Evolutionary conservation across 2,888 invertebrate species (phyloP), one percentile per base, ranked within the genome.

Genomic region (Heliconius cydno): DNA sequence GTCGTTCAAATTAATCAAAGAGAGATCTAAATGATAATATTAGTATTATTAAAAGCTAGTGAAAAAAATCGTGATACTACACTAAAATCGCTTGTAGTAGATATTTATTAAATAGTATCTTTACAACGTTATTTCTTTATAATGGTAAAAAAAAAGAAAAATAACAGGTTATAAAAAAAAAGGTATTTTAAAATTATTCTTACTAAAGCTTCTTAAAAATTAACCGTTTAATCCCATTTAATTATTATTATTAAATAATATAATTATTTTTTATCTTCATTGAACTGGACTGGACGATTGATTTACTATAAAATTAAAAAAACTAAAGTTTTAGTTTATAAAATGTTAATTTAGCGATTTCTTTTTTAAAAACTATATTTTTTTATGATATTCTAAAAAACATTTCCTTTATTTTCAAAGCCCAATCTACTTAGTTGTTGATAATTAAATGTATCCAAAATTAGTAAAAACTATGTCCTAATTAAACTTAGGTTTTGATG

Each of bases 1-100:
- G 38, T 78, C 63, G 72, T 78, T 65, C 67, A 66, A 78, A 67
- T 74, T 71, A 78, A 78, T 78, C 65, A 28, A 67, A 78, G 78
- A 78, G 78, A 78, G 78, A 78, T 67, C 38, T 78, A 67, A 78
- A 80, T 74, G 46, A 74, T 71, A 78, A 78, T 78, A 75, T 79
- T 75, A 60, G 78, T 76, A 70, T 73, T 73, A 73, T 60, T 57
- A 73, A 73, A 66, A 67, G 13, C 63, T 60, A 79, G 71, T 76
- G 52, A 52, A 67, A 76, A 60, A 79, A 80, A 72, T 70, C 77
- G 81, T 81, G 77, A 81, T 81, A 80, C 70, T 81, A 81, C 66
- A 60, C 15, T 75, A 67, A 78, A 76, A 76, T 71, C 41, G 66
- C 76, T 78, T 80, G 63, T 74, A 79, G 67, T 46, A 19, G 46